Conservation (phyloP, 2,113 vertebrate species). For the Hemibagrus wyckioides region DNA sequence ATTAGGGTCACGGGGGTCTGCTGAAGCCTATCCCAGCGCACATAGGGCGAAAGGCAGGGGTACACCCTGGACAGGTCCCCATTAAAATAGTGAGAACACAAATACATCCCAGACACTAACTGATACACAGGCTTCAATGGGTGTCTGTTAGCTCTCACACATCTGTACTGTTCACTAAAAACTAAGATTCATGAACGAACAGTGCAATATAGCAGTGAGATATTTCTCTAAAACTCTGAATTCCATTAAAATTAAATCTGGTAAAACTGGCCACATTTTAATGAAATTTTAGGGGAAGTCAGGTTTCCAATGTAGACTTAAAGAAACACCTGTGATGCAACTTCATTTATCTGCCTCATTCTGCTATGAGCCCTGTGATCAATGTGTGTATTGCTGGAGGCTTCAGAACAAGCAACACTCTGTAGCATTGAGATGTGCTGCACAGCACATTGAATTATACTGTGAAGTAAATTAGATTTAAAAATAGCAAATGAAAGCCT, state of each 20-base stretch:
- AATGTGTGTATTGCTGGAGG: neutral
- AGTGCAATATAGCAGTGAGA: neutral
- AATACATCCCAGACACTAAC: neutral
- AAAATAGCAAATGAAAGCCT: neutral
- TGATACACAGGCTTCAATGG: neutral
- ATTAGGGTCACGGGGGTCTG: too few species aligned
- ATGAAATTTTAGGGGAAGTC: neutral
- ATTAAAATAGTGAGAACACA: neutral
- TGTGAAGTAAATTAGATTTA: neutral
- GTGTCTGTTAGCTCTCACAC: neutral
- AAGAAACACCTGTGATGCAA: neutral
- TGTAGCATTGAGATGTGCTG: neutral
- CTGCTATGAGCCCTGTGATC: neutral
- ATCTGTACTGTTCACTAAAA: neutral
- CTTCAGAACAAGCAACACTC: neutral
- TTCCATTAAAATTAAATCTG: neutral
- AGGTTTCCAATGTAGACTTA: neutral
- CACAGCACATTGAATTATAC: neutral
- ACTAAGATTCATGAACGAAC: neutral
- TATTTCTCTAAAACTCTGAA: neutral
- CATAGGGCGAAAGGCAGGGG: too few species aligned
- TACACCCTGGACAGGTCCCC: too few species aligned
- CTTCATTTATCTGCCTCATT: neutral
- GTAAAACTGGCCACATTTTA: neutral
- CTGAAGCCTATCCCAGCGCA: too few species aligned